Evolutionary conservation across 2,113 vertebrate species (phyloP), one percentile per base, ranked within the genome.

Genomic region (Pycnonotus jocosus): DNA sequence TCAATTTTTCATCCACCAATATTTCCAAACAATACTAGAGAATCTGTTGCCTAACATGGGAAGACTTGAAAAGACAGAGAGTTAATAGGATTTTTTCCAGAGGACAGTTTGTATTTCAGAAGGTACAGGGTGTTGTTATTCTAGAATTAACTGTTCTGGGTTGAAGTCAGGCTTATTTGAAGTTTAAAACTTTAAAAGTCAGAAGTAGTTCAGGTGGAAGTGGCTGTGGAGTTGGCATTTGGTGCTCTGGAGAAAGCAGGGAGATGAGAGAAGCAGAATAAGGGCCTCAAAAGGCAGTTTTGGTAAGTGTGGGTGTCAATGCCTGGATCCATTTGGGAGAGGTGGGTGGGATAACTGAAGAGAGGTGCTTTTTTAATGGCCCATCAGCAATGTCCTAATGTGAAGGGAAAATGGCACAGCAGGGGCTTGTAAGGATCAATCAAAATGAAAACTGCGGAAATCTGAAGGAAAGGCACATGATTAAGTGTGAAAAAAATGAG

Each of bases 401-500:
- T 54, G 71, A 85, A 83, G 51, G 50, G 16, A 65, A 90, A 88
- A 85, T 62, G 30, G 50, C 40, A 64, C 22, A 45, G 62, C 0
- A 1, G 61, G 74, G 82, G 66, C 50, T 90, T 77, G 21, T 57
- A 58, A 81, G 72, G 95, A 86, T 93, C 95, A 80, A 47, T 93
- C 86, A 88, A 90, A 95, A 38, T 35, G 88, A 83, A 77, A 94
- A 77, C 74, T 45, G 47, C 27, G 7, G 79, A 88, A 93, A 58
- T 35, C 51, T 79, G 64, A 83, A 90, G 82, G 88, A 86, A 90
- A 87, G 31, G 48, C 71, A 61, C 58, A 70, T 92, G 79, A 96
- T 95, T 96, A 94, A 92, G 73, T 90, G 84, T 79, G 88, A 90
- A 85, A 90, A 90, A 95, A 77, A 81, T 71, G 92, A 94, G 77